Evolutionary conservation across 2,113 vertebrate species (phyloP), one percentile per base, ranked within the genome.

Genomic region (Tetraodon nigroviridis): DNA sequence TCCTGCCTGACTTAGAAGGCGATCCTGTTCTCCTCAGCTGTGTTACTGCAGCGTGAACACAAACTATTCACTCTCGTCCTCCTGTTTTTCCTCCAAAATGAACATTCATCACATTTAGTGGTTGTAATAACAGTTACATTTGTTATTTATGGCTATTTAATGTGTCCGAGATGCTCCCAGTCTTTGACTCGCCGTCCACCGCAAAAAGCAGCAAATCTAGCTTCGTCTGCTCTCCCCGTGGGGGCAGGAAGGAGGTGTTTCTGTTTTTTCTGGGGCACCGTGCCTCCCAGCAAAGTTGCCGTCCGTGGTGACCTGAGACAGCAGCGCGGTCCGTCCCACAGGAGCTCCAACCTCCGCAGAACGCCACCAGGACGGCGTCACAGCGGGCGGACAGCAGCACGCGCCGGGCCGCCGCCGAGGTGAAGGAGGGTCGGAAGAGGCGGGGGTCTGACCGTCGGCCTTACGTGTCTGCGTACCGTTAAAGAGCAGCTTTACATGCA

Each of bases 401-500:
- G 47, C 41, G 18, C 20, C 18, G 45, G 47, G 20, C 41, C 29
- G 64, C 57, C 40, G 29, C 47, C 8, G 19, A 55, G 67, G 54
- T 40, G 63, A 53, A 29, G 4, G 41, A 18, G 44, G 53, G 19
- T 51, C 18, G 54, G 18, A 1, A 54, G 51, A 46, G 53, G 54
- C 7, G 41, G 48, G 58, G 68, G 57, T 45, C 51, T 52, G 67
- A 64, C 62, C 56, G 40, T 90, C 75, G 51, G 73, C 68, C 81
- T 84, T 89, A 82, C 88, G 87, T 86, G 87, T 83, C 86, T 90
- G 87, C 86, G 84, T 89, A 89, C 85, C 87, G 86, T 90, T 88
- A 89, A 82, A 87, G 74, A 61, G 75, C 78, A 90, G 88, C 90
- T 90, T 92, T 90, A 90, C 87, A 84, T 86, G 87, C 88, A 89